Evolutionary conservation across 2,113 vertebrate species (phyloP).

Genomic region (Fukomys damarensis): DNA sequence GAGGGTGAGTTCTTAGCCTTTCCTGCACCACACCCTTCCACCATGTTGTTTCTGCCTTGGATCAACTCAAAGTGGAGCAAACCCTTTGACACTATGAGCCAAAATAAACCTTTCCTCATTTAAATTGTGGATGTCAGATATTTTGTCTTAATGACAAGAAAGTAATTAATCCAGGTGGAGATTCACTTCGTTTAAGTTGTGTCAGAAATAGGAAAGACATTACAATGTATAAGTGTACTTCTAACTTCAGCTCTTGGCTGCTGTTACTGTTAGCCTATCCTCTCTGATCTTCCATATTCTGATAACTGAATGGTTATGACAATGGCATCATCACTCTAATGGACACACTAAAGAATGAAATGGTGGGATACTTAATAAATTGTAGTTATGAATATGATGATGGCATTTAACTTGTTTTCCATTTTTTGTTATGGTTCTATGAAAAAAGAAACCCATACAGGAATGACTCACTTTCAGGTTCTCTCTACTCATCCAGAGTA

Average conservation of each 20-base stretch:
- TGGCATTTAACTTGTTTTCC: background rate
- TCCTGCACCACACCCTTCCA: background rate
- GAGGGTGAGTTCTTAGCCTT: background rate
- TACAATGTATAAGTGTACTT: background rate
- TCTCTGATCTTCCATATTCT: background rate
- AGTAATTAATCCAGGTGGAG: background rate
- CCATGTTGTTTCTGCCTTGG: background rate
- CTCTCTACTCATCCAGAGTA: no score
- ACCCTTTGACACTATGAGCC: background rate
- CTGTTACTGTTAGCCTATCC: background rate
- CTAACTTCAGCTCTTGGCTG: background rate
- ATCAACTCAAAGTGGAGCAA: background rate
- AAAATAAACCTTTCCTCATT: background rate
- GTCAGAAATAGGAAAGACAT: background rate
- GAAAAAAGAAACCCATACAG: background rate
- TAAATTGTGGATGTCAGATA: background rate
- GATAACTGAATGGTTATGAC: background rate
- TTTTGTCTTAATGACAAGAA: background rate
- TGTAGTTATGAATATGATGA: background rate
- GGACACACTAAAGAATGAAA: background rate
- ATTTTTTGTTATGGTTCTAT: background rate
- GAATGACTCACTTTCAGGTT: no score
- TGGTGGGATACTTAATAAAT: background rate
- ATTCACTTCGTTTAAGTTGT: background rate
- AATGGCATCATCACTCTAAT: background rate